Percentiles rank a stretch among this genome's conserved stretches.
Evolutionary conservation across 2,113 vertebrate genomes (phyloP).

Genomic region (Aplodontia rufa): DNA sequence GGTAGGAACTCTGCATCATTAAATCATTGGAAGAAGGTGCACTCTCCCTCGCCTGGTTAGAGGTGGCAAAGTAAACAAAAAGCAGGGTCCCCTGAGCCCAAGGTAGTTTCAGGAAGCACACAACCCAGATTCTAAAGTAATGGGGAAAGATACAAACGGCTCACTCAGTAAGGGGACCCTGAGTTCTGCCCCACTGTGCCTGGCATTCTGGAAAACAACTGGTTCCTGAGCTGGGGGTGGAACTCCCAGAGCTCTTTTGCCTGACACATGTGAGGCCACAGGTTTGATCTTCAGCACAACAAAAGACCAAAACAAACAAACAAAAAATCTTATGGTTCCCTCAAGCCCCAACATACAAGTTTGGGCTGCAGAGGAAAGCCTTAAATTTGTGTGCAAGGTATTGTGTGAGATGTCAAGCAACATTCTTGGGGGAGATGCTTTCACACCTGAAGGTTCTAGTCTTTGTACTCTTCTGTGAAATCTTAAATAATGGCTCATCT

Average conservation of each 20-base stretch:
- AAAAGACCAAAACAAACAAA: neutral
- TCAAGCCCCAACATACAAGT: neutral
- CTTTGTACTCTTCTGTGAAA: neutral
- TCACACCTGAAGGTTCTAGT: neutral
- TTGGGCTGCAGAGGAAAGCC: neutral
- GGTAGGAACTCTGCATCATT: neutral
- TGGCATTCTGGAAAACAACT: neutral
- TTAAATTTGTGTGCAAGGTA: neutral
- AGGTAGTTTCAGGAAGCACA: neutral
- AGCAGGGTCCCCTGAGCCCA: no score
- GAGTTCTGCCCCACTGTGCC: neutral
- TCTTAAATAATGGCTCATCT: neutral
- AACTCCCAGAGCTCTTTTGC: neutral
- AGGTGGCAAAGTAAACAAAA: neutral
- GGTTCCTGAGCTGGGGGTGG: neutral
- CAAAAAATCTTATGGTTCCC: neutral
- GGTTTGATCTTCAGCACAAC: neutral
- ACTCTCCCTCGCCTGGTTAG: neutral
- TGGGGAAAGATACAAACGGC: neutral
- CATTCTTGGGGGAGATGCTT: neutral
- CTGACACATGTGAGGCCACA: neutral
- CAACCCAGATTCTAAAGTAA: neutral
- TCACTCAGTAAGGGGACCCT: neutral
- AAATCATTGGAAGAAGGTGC: neutral
- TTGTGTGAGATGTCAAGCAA: neutral